Evolutionary conservation across 2,888 invertebrate species (phyloP).

Genomic region (Microchrysa polita): DNA sequence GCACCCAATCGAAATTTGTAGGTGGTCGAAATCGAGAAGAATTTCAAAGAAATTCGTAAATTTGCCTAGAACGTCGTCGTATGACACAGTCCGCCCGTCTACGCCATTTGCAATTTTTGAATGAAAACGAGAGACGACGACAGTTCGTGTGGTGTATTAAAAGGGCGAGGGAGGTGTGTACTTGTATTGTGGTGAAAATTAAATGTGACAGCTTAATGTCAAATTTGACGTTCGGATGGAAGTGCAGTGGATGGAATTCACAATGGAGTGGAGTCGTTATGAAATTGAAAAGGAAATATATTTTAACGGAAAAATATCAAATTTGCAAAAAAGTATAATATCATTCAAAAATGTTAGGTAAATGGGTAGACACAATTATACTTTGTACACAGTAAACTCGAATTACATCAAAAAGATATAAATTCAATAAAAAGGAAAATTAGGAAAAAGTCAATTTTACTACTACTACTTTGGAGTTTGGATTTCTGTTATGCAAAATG

Average conservation of each 20-base stretch:
- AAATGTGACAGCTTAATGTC: too few species aligned
- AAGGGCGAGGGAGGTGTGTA: slow-evolving; percentile 8
- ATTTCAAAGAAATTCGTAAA: slow-evolving; percentile 7
- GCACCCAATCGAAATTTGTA: not conserved
- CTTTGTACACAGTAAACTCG: too few species aligned
- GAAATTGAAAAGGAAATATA: not conserved
- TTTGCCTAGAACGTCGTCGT: slow-evolving; percentile 16
- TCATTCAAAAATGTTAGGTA: too few species aligned
- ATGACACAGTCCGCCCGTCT: slow-evolving; percentile 36
- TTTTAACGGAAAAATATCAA: not conserved
- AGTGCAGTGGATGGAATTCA: slow-evolving; percentile 21
- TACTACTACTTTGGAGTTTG: too few species aligned
- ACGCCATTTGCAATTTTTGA: slow-evolving; percentile 44
- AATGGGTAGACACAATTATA: too few species aligned
- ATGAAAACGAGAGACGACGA: slow-evolving; percentile 38
- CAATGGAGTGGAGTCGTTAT: too few species aligned
- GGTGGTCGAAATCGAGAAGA: not conserved
- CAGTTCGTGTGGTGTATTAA: slow-evolving; percentile 23
- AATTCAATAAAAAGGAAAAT: too few species aligned
- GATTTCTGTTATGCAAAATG: too few species aligned
- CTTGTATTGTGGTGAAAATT: not conserved
- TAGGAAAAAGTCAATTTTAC: too few species aligned
- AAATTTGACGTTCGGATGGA: not conserved
- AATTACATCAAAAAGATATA: too few species aligned
- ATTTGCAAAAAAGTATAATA: too few species aligned